Base-by-base conservation (phyloP, 1,140 invertebrate genomes). In the Trichoplusia ni region DNA sequence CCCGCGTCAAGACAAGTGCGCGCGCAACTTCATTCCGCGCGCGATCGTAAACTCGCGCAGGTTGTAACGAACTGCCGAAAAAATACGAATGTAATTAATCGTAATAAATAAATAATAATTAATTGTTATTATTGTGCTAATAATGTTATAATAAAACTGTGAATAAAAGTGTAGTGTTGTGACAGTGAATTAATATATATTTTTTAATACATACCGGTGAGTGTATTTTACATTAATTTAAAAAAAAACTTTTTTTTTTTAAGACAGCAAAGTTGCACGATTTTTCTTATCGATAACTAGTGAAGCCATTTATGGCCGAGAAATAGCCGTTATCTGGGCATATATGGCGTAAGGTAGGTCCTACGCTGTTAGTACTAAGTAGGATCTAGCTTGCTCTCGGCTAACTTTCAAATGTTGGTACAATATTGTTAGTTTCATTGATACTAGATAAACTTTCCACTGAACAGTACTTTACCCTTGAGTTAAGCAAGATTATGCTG, bases 21-120 rank as follows among this genome's bases (percentile, higher is more conserved):
- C 64, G 70, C 73, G 68, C 72, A 74, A 69, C 21, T 56, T 75
- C 79, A 87, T 81, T 85, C 75, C 66, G 83, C 79, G 83, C 82
- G 85, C 81, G 79, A 81, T 79, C 81, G 75, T 73, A 67, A 72
- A 21, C 54, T 77, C 71, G 79, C 73, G 77, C 71, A 71, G 53
- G 46, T 44, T 54, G 67, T 62, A 71, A 67, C 80, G 73, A 80
- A 66, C 59, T 67, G 60, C 75, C 70, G 67, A 75, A 75, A 73
- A 73, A 74, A 63, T 64, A 42, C 13, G 40, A 54, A 44, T 31
- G 23, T 21, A 14, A 69, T 70, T 70, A 21, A 61, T 70, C 13
- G 54, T n/a, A n/a, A n/a, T n/a, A n/a, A n/a, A n/a, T n/a, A n/a
- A n/a, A n/a, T n/a, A n/a, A n/a, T n/a, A n/a, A n/a, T n/a, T n/a